These are phyloP conservation scores for Drosophila demipolita DNA, from an alignment of 2,888 invertebrate species.

Conservation along the genomic window DNA sequence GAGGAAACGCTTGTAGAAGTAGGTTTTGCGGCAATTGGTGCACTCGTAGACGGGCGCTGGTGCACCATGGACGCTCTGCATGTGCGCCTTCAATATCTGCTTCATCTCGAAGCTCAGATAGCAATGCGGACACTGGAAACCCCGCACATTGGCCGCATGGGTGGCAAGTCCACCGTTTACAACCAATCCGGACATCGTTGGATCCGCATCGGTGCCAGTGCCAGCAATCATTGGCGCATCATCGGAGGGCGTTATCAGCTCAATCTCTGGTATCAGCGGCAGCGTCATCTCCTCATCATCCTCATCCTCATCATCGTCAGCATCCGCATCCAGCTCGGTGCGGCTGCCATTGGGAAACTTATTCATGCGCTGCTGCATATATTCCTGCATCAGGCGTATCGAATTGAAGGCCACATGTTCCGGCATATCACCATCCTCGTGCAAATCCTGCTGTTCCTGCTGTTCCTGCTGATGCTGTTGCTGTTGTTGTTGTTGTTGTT, in stretches of 20 bases:
- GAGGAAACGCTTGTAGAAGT: constrained; percentile 84
- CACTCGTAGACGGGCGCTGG: constrained; percentile 84
- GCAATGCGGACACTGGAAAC: constrained; percentile 83
- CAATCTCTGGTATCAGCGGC: constrained; percentile 84
- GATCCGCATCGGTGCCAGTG: constrained; percentile 25
- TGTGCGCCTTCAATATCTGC: constrained; percentile 83
- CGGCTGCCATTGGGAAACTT: constrained; percentile 71
- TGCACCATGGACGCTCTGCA: constrained; percentile 84
- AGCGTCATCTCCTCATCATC: constrained; percentile 81
- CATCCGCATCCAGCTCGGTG: constrained; percentile 34
- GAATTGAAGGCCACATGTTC: constrained; percentile 76
- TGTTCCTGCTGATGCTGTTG: constrained; percentile 5
- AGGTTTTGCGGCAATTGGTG: constrained; percentile 84
- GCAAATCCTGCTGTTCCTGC: constrained; percentile 18
- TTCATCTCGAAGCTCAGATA: constrained; percentile 84
- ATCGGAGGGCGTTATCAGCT: constrained; percentile 83
- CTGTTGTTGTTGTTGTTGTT: not conserved
- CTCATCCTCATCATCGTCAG: constrained; percentile 66
- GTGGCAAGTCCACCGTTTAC: constrained; percentile 24
- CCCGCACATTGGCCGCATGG: constrained; percentile 41
- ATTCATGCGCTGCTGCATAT: constrained; percentile 83
- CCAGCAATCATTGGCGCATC: constrained; percentile 57
- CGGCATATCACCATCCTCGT: constrained; percentile 69
- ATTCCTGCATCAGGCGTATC: constrained; percentile 83
- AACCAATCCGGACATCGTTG: constrained; percentile 21